Conservation (phyloP, 2,888 invertebrate species). For the Agrypnus murinus region DNA sequence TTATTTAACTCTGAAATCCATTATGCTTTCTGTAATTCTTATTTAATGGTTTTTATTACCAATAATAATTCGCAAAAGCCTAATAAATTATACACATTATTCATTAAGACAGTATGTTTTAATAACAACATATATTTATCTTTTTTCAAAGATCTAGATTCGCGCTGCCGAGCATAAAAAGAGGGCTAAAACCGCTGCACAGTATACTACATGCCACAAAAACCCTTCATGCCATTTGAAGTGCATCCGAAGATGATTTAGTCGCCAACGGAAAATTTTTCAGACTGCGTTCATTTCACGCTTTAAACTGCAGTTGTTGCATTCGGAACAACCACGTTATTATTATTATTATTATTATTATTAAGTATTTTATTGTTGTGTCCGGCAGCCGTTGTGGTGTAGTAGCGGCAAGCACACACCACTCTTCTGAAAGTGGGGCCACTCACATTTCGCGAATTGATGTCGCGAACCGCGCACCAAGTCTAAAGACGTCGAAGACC, state of each 20-base stretch:
- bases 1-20: too few species aligned
- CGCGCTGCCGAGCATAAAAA: slow-evolving; percentile 41
- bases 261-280: neutral
- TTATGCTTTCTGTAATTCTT: too few species aligned
- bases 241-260: neutral
- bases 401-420: neutral
- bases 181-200: slow-evolving; percentile 29
- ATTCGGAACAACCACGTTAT: neutral
- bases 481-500: slow-evolving; percentile 49
- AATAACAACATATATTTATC: slow-evolving; percentile 25
- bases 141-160: slow-evolving; percentile 26
- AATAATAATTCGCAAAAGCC: too few species aligned
- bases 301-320: slow-evolving; percentile 25
- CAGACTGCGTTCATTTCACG: slow-evolving; percentile 15
- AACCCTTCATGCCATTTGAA: too few species aligned
- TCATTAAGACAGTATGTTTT: too few species aligned
- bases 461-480: slow-evolving; percentile 44
- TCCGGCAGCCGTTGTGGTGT: slow-evolving; percentile 2
- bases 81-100: too few species aligned
- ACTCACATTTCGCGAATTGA: slow-evolving; percentile 48
- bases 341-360: neutral
- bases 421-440: slow-evolving; percentile 38
- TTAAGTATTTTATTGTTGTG: too few species aligned
- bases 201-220: neutral
- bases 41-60: too few species aligned